Evolutionary conservation across 2,797 vertebrate species (phyloP).

Genomic region (Esox lucius): DNA sequence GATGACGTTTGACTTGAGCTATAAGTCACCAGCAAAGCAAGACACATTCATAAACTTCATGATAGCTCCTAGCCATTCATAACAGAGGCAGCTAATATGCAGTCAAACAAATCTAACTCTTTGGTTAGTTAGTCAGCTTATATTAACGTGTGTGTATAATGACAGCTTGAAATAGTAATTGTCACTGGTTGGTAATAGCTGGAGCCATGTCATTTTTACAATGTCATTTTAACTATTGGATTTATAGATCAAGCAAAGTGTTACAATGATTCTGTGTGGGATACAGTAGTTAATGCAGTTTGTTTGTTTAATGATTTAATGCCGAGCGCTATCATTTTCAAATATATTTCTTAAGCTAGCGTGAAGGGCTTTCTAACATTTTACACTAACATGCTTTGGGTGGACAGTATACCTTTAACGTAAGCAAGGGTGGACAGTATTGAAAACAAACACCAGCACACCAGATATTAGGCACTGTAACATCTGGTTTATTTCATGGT

Average conservation of each 20-base stretch:
- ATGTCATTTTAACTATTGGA: constrained; percentile 1
- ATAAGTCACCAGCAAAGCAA: constrained; percentile 12
- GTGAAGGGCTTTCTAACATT: background rate
- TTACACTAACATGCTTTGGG: background rate
- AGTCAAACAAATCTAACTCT: constrained; percentile 4
- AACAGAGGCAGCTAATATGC: constrained; percentile 2
- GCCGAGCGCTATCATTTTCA: background rate
- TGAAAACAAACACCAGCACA: constrained; percentile 5
- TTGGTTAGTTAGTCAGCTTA: background rate
- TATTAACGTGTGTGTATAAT: background rate
- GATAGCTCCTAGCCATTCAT: background rate
- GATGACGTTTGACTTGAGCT: constrained; percentile 12
- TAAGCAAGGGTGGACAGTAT: background rate
- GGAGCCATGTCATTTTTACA: background rate
- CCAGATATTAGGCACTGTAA: background rate
- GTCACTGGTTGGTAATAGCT: background rate
- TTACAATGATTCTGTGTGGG: background rate
- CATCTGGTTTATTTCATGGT: background rate
- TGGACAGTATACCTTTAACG: background rate
- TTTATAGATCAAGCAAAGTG: constrained; percentile 12
- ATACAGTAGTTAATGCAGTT: constrained; percentile 11
- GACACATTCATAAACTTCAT: background rate
- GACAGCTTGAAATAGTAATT: constrained; percentile 2
- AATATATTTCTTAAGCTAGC: background rate
- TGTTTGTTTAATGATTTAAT: background rate